Conservation (phyloP, 2,113 vertebrate genomes). For the Aplodontia rufa region DNA sequence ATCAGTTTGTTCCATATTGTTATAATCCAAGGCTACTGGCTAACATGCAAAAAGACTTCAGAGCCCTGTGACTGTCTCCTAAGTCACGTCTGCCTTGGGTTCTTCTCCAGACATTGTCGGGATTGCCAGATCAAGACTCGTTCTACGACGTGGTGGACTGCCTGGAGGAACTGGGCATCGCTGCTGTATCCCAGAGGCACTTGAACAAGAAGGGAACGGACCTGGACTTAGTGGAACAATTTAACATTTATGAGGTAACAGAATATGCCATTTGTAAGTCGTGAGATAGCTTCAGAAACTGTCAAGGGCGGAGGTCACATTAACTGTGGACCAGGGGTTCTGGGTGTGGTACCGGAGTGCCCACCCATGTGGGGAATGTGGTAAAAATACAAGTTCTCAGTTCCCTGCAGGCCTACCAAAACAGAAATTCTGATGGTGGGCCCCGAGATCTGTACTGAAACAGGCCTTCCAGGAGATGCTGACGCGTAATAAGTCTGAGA, state of each 20-base stretch:
- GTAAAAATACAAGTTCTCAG: neutral
- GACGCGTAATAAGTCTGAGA: neutral
- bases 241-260: slow-evolving; percentile 97
- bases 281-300: slow-evolving; percentile 41
- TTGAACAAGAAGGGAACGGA: slow-evolving; percentile 95
- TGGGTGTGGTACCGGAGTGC: neutral
- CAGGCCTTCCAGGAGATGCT: neutral
- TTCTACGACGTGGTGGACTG: slow-evolving; percentile 98
- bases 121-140: slow-evolving; percentile 95
- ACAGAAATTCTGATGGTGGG: neutral
- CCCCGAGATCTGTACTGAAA: neutral
- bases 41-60: neutral
- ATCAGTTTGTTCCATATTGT: neutral
- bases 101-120: slow-evolving; percentile 90
- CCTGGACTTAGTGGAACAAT: slow-evolving; percentile 95
- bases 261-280: slow-evolving; percentile 68
- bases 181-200: slow-evolving; percentile 92
- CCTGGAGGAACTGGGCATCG: slow-evolving; percentile 96
- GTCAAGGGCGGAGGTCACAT: slow-evolving; percentile 47
- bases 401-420: neutral
- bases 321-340: neutral
- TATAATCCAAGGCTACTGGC: neutral
- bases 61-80: neutral
- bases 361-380: neutral
- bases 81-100: slow-evolving; percentile 14